Evolutionary conservation across 2,113 vertebrate genomes (phyloP).

Genomic region (Zapus hudsonius): DNA sequence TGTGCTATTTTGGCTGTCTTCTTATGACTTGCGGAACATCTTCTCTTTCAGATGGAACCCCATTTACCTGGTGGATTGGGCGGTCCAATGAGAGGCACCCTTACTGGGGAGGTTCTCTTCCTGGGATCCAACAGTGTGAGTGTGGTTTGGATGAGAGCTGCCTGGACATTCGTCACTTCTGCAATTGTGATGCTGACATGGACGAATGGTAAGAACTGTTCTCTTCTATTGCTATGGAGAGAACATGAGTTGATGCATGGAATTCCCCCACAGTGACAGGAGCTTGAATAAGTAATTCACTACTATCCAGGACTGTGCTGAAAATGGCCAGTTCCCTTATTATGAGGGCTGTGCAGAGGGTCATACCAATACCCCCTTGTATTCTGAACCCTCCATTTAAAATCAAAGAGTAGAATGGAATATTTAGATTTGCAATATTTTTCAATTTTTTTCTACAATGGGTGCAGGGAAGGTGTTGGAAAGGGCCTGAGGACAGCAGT

Average conservation of each 20-base stretch:
- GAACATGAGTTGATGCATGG: neutral
- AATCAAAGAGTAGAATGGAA: neutral
- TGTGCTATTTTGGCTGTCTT: too few relatives aligned
- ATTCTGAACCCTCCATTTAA: neutral
- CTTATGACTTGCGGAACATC: too few relatives aligned
- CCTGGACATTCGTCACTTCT: too few relatives aligned
- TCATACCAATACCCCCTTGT: neutral
- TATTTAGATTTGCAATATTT: neutral
- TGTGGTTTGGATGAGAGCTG: too few relatives aligned
- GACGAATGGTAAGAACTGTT: constrained; percentile 90
- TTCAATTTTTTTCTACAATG: neutral
- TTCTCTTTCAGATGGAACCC: too few relatives aligned
- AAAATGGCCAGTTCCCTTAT: neutral
- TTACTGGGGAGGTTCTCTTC: too few relatives aligned
- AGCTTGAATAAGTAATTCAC: neutral
- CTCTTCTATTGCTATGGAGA: neutral
- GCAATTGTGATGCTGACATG: too few relatives aligned
- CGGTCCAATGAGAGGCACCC: too few relatives aligned
- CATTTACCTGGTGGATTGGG: too few relatives aligned
- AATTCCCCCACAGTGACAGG: neutral
- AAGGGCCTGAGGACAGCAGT: fast-evolving
- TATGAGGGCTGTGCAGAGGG: neutral
- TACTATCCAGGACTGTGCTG: neutral
- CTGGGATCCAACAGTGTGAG: too few relatives aligned
- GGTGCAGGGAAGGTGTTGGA: fast-evolving